Base-by-base conservation (phyloP, 2,113 vertebrate species). In the Brienomyrus longianalis region DNA sequence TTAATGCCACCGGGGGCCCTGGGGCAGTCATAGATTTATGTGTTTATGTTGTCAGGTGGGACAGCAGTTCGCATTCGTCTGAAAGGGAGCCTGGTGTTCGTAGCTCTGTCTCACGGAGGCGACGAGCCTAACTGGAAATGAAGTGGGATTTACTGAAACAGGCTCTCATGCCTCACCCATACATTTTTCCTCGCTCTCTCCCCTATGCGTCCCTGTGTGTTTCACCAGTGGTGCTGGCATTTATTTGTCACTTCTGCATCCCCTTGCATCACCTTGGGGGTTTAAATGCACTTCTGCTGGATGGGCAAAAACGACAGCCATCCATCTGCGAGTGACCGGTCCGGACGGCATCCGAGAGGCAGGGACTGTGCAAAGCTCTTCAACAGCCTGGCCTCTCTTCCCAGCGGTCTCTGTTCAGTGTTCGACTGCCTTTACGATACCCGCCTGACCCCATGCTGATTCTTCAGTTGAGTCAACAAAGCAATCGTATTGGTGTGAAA, bases 1-100 rank as follows among this genome's bases (percentile, higher is more conserved):
- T 96, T 96, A 96, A 94, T 92, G 93, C 89, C 93, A 92, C 91
- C 66, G 52, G 35, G 48, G 83, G 13, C 39, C 95, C 94, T 93
- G 93, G 95, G 95, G 95, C 94, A 92, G 88, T 51, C 89, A 90
- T 88, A 94, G 95, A 96, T 95, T 95, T 95, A 95, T 95, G 92
- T 77, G 27, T 66, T 54, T 87, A 51, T 88, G 86, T 90, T 89
- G 52, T 59, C 88, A 56, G 70, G 50, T 31, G 86, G 54, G 83
- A 35, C 23, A 56, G 50, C 88, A 31, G 45, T 51, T 52, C 10
- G 86, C 86, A 35, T 87, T 31, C 31, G 15, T 51, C 62, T 21
- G 66, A 50, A 19, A 31, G 74, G 27, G 48, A 54, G 51, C 8
- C 51, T 35, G 15, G 2, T 87, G 51, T n/a, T 86, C 2, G 15